phyloP scores from a whole-genome alignment of 2,888 invertebrate genomes.

The Drosophila nigritarsus region DNA sequence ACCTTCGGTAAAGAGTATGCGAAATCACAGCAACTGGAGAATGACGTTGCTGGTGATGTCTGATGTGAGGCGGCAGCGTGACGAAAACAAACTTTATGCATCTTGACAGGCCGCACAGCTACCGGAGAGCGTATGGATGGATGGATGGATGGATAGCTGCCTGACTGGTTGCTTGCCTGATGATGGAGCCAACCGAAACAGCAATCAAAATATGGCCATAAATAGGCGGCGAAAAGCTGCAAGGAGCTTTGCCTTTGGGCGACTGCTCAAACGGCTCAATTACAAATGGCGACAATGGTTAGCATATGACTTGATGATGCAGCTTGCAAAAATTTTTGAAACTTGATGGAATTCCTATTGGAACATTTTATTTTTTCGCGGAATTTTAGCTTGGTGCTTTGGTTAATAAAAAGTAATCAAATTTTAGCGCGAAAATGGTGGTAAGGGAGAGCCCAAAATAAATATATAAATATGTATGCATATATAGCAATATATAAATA shows the following conservation, averaged over 20 bases:
- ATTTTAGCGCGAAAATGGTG: conserved; percentile 18
- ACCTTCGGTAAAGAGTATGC: background rate
- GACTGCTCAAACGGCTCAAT: conserved; percentile 63
- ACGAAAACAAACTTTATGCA: conserved; percentile 72
- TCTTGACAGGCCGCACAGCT: conserved; percentile 61
- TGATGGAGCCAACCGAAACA: conserved; percentile 36
- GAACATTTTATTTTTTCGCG: conserved; percentile 24
- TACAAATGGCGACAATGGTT: conserved; percentile 71
- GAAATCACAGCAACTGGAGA: background rate
- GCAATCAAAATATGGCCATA: conserved; percentile 76
- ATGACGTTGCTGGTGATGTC: conserved; percentile 42
- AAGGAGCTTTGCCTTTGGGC: conserved; percentile 7
- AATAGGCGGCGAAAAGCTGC: conserved; percentile 59
- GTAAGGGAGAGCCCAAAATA: background rate
- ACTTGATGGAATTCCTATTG: conserved; percentile 41
- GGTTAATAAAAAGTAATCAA: conserved; percentile 47
- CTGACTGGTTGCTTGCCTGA: background rate
- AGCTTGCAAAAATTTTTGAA: conserved; percentile 11
- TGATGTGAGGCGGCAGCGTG: conserved; percentile 58
- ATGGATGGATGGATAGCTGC: conserved; percentile 28
- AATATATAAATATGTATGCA: background rate
- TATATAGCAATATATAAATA: background rate
- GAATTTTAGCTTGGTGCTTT: conserved; percentile 25
- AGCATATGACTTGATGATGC: conserved; percentile 24
- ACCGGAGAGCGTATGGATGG: conserved; percentile 39